Evolutionary conservation across 2,888 invertebrate genomes (phyloP), one percentile per base, ranked within the genome.

Genomic region (Acleris literana): DNA sequence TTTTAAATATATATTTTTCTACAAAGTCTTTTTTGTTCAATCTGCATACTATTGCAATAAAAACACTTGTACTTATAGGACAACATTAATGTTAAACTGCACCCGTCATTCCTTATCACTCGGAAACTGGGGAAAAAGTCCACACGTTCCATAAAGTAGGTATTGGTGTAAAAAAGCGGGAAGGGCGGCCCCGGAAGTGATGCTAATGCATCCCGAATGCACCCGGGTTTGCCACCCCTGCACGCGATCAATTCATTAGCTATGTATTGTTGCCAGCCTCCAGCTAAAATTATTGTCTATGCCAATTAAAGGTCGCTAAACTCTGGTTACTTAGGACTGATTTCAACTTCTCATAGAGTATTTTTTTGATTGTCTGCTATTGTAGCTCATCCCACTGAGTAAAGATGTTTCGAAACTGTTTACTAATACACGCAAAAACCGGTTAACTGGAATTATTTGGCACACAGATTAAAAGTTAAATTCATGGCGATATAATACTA

Each of bases 141-240:
- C 46, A 46, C 56, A 51, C 60, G 51, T 61, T 46, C 46, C 6
- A 46, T 57, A 57, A 44, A 57, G 60, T 65, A 56, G 44, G 48
- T 29, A 62, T 51, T 48, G 43, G 22, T 62, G 51, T 61, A 66
- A 66, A 64, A 59, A 66, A 66, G 52, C 61, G 61, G 65, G 64
- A 70, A 74, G 80, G 78, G 77, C 75, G 72, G 69, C 79, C 79
- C 88, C 92, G 93, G 93, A 93, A 93, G 86, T 85, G 76, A 72
- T 72, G 80, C 90, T 93, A 93, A 93, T 93, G 93, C 93, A 92
- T 88, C 89, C 90, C 92, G 89, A 90, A 87, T 90, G 88, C 90
- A 87, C 82, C 85, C 85, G 81, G 76, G 77, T 65, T 61, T 74
- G 72, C 74, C 77, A 72, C 75, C 76, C 78, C 74, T 72, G 75